Percentiles rank a stretch among this genome's conserved stretches.
phyloP scores from a whole-genome alignment of 2,113 vertebrate genomes.

The Mystacornis crossleyi region DNA sequence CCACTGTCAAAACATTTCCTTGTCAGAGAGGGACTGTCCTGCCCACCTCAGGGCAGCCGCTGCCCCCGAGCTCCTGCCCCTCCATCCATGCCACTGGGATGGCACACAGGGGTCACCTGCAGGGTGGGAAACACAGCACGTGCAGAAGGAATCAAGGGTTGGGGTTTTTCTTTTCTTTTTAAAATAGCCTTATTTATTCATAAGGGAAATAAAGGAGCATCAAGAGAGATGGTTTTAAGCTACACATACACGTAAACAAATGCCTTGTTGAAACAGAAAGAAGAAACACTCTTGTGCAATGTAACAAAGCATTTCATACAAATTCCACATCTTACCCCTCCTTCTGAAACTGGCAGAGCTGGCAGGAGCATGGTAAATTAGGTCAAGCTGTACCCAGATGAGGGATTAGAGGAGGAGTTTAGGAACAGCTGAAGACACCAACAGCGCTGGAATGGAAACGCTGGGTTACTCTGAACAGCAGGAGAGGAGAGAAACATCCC shows the following conservation, averaged over 20 bases:
- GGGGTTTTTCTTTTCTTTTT: fast-evolving
- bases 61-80: neutral
- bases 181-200: neutral
- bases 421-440: neutral
- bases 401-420: constrained; percentile 21
- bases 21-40: neutral
- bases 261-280: neutral
- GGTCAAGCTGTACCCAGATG: constrained; percentile 43
- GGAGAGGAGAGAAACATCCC: neutral
- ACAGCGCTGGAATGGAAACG: neutral
- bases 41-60: neutral
- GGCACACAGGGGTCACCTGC: neutral
- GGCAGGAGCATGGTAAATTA: neutral
- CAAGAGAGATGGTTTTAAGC: neutral
- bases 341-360: neutral
- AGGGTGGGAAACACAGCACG: neutral
- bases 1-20: neutral
- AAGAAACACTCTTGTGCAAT: neutral
- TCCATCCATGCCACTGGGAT: neutral
- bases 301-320: neutral
- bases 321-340: neutral
- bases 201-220: neutral
- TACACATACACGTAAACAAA: neutral
- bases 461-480: neutral
- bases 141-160: neutral